Evolutionary conservation across 1,140 invertebrate species (phyloP).

Genomic region (Bombus consobrinus): DNA sequence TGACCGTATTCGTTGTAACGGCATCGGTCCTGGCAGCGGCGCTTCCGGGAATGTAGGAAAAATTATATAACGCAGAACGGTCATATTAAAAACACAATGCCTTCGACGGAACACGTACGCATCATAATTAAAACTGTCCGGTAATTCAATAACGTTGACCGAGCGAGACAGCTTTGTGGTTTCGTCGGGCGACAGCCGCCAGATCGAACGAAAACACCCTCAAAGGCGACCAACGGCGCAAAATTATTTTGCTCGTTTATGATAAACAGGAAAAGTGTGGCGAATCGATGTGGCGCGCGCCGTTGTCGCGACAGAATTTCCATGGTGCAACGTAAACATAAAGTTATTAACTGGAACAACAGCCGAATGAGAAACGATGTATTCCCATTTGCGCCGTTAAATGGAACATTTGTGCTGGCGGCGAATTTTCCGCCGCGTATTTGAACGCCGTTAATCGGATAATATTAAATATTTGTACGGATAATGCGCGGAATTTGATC

Average conservation of each 20-base stretch:
- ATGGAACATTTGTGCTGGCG: constrained; percentile 34
- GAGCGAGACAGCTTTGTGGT: background rate
- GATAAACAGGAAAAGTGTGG: constrained; percentile 17
- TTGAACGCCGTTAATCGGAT: constrained; percentile 44
- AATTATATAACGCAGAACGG: background rate
- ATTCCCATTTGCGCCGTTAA: constrained; percentile 37
- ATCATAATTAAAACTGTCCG: constrained; percentile 20
- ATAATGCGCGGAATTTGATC: constrained; percentile 25
- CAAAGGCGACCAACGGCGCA: background rate
- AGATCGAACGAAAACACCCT: constrained; percentile 1
- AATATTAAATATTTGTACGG: constrained; percentile 43
- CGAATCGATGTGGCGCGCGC: background rate
- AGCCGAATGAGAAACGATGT: constrained; percentile 44
- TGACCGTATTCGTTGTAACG: background rate
- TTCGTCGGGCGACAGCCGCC: background rate
- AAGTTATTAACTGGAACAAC: constrained; percentile 42
- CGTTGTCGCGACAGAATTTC: background rate
- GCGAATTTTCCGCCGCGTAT: constrained; percentile 56
- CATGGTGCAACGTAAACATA: constrained; percentile 31
- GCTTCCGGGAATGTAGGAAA: background rate
- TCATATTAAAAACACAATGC: constrained; percentile 27
- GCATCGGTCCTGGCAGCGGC: background rate
- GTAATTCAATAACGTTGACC: constrained; percentile 34
- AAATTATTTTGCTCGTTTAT: background rate
- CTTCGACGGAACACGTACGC: background rate